Evolutionary conservation across 2,888 invertebrate genomes (phyloP), one percentile per base, ranked within the genome.

Genomic region (Yponomeuta cagnagella): DNA sequence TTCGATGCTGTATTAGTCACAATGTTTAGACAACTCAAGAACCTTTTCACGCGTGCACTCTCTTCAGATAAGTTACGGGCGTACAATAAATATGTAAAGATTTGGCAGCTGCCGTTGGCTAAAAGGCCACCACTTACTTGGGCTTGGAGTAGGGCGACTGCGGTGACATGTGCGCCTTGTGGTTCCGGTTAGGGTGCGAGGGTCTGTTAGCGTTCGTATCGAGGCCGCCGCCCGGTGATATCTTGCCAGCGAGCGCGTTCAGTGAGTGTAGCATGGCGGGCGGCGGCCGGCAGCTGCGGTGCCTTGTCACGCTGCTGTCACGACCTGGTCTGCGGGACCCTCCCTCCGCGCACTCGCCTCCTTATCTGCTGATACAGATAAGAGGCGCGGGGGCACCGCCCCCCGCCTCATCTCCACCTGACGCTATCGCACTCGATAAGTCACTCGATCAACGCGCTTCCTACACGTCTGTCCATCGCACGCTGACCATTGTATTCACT

Each of bases 161-260:
- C 66, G 91, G 89, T 78, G 89, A 87, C 69, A 82, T 77, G 74
- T 79, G 78, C 52, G 15, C 52, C 86, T 91, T 92, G 85, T 92
- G 89, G 82, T 91, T 92, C 84, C 89, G 87, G 85, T 91, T 92
- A 77, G 90, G 91, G 81, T 84, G 93, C 83, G 86, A 85, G 92
- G 83, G 94, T 81, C 95, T 92, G 88, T 95, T 95, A 74, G 95
- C 95, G 88, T 95, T 95, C 76, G 94, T 92, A 87, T 95, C 95
- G 82, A 94, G 92, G 87, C 94, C 87, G 93, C 94, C 93, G 88
- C 96, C 96, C 84, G 97, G 97, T 88, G 97, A 97, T 88, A 97
- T 95, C 92, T 97, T 97, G 86, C 96, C 96, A 93, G 97, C 97
- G 93, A 97, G 94, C 88, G 96, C 95, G 93, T 97, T 97, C 90